These are phyloP conservation scores for Conus ventricosus DNA, from an alignment of 1,140 invertebrate species.

Conservation along the genomic window DNA sequence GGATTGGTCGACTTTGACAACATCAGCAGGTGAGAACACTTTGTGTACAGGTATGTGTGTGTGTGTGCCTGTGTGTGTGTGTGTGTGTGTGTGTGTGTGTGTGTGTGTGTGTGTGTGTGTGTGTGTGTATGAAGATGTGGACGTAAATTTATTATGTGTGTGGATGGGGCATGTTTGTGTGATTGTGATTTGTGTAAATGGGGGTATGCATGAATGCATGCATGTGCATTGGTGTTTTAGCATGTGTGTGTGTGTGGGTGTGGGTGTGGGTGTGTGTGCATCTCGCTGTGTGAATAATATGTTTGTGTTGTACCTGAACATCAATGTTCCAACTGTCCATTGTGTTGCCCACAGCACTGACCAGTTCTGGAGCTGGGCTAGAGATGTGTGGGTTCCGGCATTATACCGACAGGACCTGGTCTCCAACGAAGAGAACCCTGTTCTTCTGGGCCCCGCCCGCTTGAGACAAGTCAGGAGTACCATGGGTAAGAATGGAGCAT, in stretches of 20 bases:
- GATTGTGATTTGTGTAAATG: too few species aligned
- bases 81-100: too few species aligned
- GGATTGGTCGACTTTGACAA: slow-evolving; percentile 49
- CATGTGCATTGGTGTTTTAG: too few species aligned
- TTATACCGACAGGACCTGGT: slow-evolving; percentile 52
- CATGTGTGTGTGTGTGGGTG: too few species aligned
- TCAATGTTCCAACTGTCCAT: too few species aligned
- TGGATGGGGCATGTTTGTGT: too few species aligned
- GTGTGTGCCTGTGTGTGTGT: too few species aligned
- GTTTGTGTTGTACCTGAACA: too few species aligned
- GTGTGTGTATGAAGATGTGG: background rate
- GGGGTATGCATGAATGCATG: too few species aligned
- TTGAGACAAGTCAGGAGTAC: slow-evolving; percentile 60
- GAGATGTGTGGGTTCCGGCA: slow-evolving; percentile 48
- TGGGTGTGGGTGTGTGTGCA: too few species aligned
- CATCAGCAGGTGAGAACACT: slow-evolving; percentile 47
- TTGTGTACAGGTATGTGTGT: background rate
- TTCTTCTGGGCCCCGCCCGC: slow-evolving; percentile 58
- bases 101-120: background rate
- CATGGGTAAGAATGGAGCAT: slow-evolving; percentile 35
- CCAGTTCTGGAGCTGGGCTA: slow-evolving; percentile 62
- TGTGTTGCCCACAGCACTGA: slow-evolving; percentile 49
- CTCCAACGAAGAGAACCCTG: slow-evolving; percentile 48
- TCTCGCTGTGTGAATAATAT: too few species aligned
- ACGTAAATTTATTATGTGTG: too few species aligned